These are phyloP conservation scores for Sitobion miscanthi DNA, from an alignment of 1,140 invertebrate genomes.

Conservation along the genomic window DNA sequence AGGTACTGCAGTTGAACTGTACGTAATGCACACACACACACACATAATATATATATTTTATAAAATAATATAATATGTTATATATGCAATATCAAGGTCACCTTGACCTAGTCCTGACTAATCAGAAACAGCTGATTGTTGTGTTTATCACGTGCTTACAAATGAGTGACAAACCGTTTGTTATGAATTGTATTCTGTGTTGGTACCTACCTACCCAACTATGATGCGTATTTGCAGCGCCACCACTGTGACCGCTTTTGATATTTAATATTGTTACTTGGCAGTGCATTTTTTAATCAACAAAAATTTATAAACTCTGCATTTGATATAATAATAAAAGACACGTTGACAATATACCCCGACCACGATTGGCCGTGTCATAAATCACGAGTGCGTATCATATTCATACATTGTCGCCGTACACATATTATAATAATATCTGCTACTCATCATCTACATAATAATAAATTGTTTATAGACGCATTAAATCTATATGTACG, in stretches of 20 bases:
- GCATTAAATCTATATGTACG: not conserved
- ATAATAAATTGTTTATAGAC: not conserved
- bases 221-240: not conserved
- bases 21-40: not conserved
- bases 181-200: conserved; percentile 1
- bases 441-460: not conserved
- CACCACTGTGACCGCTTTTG: not conserved
- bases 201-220: not conserved
- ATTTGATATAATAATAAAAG: not conserved
- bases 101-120: conserved; percentile 34
- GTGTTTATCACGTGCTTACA: conserved; percentile 14
- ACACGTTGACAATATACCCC: not conserved
- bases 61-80: not conserved
- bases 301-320: not conserved
- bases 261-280: not conserved
- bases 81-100: conserved; percentile 27
- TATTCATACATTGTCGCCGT: not conserved
- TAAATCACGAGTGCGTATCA: not conserved
- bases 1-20: not conserved
- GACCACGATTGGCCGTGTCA: not conserved
- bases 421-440: not conserved
- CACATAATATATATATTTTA: not conserved
- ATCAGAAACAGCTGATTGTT: conserved; percentile 13
- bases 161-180: not conserved
- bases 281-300: not conserved